Percentiles rank a stretch among this genome's conserved stretches.
These are phyloP conservation scores for Manduca sexta DNA, from an alignment of 1,140 invertebrate genomes.

Conservation along the genomic window DNA sequence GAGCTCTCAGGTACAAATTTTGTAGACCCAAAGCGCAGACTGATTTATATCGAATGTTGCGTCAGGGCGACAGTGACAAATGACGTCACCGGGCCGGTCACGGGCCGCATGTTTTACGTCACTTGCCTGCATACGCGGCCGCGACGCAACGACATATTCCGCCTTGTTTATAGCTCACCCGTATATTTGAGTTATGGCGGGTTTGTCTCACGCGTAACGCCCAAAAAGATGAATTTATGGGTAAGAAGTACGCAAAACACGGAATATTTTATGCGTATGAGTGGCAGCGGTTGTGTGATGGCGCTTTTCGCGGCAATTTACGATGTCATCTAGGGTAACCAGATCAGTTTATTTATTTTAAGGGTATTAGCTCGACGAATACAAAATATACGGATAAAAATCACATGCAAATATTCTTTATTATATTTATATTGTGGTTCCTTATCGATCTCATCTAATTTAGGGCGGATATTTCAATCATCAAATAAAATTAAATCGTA, in stretches of 20 bases:
- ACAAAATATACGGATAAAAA: too few relatives aligned
- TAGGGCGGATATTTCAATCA: too few relatives aligned
- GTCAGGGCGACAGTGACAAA: slow-evolving; percentile 49
- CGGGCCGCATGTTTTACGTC: slow-evolving; percentile 39
- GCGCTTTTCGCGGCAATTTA: slow-evolving; percentile 11
- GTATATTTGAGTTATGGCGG: slow-evolving; percentile 51
- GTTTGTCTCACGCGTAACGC: slow-evolving; percentile 38
- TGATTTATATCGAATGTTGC: slow-evolving; percentile 38
- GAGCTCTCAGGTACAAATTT: slow-evolving; percentile 6
- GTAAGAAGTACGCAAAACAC: slow-evolving; percentile 17
- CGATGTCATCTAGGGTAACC: background rate
- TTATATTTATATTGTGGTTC: too few relatives aligned
- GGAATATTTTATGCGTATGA: slow-evolving; percentile 24
- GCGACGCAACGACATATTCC: slow-evolving; percentile 28
- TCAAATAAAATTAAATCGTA: too few relatives aligned
- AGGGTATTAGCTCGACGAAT: too few relatives aligned
- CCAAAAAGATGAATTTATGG: slow-evolving; percentile 35
- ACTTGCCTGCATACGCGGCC: slow-evolving; percentile 27
- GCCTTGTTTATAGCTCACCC: slow-evolving; percentile 27
- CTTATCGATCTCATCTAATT: too few relatives aligned
- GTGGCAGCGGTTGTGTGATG: slow-evolving; percentile 8
- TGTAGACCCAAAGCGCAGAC: slow-evolving; percentile 11
- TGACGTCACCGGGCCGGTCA: slow-evolving; percentile 42
- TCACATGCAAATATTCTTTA: too few relatives aligned
- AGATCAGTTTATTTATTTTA: background rate